Evolutionary conservation across 2,888 invertebrate genomes (phyloP).

Genomic region (Nesidiocoris tenuis): DNA sequence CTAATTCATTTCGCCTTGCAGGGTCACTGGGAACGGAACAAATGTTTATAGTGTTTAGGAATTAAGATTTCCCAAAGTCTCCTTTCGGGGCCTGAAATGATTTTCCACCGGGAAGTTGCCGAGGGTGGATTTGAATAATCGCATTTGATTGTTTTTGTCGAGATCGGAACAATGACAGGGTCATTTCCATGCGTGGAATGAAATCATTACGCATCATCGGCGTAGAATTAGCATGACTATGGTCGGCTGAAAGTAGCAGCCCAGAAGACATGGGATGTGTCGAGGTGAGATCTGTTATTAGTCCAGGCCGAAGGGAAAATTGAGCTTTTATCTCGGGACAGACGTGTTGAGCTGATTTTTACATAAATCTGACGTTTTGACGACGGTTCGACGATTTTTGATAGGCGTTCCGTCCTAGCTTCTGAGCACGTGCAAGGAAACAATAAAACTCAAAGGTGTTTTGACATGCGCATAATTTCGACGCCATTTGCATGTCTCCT

Average conservation of each 20-base stretch:
- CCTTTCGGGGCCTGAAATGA: constrained; percentile 13
- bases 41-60: constrained; percentile 23
- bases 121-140: constrained; percentile 37
- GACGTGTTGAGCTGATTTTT: too few relatives aligned
- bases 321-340: not conserved
- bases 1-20: constrained; percentile 5
- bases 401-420: not conserved
- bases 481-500: not conserved
- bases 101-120: constrained; percentile 16
- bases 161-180: not conserved
- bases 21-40: constrained; percentile 37
- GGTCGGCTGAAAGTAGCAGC: not conserved
- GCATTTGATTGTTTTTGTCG: constrained; percentile 37
- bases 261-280: not conserved
- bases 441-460: not conserved
- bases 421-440: not conserved
- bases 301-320: not conserved
- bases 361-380: not conserved
- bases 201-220: constrained; percentile 33
- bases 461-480: constrained; percentile 21
- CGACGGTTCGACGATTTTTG: not conserved
- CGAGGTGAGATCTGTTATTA: constrained; percentile 8
- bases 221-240: constrained; percentile 2
- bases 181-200: constrained; percentile 22
- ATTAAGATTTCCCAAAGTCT: not conserved